Evolutionary conservation across 2,797 vertebrate genomes (phyloP).

Genomic region (Nyctalus aviator): DNA sequence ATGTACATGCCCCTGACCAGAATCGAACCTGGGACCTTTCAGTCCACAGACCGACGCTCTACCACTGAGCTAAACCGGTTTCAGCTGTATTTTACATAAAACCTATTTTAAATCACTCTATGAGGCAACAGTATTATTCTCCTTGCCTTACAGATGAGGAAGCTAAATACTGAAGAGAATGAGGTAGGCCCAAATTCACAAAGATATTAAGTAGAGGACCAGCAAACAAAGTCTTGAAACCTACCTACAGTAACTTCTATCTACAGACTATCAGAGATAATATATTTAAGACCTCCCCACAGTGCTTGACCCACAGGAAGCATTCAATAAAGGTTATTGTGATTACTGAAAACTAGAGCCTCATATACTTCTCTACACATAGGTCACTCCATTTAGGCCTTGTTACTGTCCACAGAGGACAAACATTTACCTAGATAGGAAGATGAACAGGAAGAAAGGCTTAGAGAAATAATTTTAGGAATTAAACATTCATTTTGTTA

Average conservation of each 20-base stretch:
- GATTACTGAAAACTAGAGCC: not conserved
- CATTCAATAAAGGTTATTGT: constrained; percentile 15
- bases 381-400: not conserved
- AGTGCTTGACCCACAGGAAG: not conserved
- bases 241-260: not conserved
- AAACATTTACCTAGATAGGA: not conserved
- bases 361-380: not conserved
- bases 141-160: not conserved
- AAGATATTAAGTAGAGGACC: not conserved
- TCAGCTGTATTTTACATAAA: not conserved
- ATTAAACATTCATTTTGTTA: not conserved
- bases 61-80: too few species aligned
- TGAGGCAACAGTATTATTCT: not conserved
- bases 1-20: too few species aligned
- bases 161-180: not conserved
- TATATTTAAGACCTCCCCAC: not conserved
- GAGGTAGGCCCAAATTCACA: not conserved
- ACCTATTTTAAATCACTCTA: constrained; percentile 17
- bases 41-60: too few species aligned
- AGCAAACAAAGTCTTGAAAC: not conserved
- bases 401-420: not conserved
- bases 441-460: not conserved
- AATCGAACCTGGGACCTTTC: too few species aligned
- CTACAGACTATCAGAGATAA: not conserved
- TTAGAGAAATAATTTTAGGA: not conserved